Evolutionary conservation across 2,113 vertebrate genomes (phyloP), one percentile per base, ranked within the genome.

Genomic region (Alces alces): DNA sequence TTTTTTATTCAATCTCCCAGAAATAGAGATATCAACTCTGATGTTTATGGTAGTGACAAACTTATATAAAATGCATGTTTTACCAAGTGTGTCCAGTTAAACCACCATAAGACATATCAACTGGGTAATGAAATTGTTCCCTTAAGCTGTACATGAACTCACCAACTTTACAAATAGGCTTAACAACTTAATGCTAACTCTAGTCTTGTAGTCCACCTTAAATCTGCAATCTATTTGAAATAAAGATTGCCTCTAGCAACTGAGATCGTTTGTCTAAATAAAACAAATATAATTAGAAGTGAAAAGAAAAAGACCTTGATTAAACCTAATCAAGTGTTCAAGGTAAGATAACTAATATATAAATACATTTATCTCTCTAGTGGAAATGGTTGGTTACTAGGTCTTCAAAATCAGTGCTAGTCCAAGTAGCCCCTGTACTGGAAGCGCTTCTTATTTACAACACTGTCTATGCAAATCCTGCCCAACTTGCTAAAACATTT

Each of bases 201-300:
- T 30, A 86, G n/a, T 57, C 30, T 73, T 4, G 11, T 87, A 58
- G n/a, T 45, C 13, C 84, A 16, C 47, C 39, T 95, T 93, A 52
- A 80, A 96, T 61, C n/a, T 94, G 30, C 28, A 57, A 11, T 84
- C 73, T 13, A 19, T 96, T 78, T 85, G 14, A 96, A 93, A 95
- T 92, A 89, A 70, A 91, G 30, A 89, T 93, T 80, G 15, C 39
- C 30, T 96, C 70, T 76, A 93, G 76, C 11, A 58, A 76, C 66
- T 50, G 76, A 61, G 4, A 39, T 89, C 2, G 1, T 89, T 58
- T 91, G 47, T 90, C 91, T 78, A 88, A 92, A 94, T 94, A 80
- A 25, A 84, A 54, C 43, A 96, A 94, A 95, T 82, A 55, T 61
- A 95, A 95, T 92, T 95, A 94, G 80, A 94, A 92, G 33, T 14